Conservation (phyloP, 1,140 invertebrate genomes). For the Adoxophyes honmai region DNA sequence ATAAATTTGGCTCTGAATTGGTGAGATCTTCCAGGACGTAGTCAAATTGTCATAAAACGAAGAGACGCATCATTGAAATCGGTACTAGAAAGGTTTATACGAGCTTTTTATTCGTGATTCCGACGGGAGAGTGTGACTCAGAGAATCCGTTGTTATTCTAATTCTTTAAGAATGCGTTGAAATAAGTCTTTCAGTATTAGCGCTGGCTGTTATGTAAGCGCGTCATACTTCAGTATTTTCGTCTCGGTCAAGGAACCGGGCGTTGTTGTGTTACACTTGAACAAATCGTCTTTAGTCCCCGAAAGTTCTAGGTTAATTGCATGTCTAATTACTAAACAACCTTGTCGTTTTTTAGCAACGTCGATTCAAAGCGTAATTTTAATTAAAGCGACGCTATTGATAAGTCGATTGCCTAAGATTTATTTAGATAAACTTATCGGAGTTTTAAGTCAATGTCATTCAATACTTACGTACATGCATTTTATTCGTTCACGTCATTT, state of each 20-base stretch:
- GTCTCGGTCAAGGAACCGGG: constrained; percentile 31
- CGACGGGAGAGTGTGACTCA: not conserved
- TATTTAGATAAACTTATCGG: constrained; percentile 14
- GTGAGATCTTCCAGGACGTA: no score
- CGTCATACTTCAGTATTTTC: constrained; percentile 11
- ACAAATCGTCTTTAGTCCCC: not conserved
- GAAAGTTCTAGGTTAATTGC: not conserved
- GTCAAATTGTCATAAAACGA: no score
- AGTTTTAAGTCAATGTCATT: constrained; percentile 24
- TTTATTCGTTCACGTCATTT: not conserved
- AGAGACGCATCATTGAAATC: no score
- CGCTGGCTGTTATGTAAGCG: constrained; percentile 18
- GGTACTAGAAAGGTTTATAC: not conserved
- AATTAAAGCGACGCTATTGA: not conserved
- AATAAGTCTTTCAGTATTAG: not conserved
- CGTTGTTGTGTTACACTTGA: not conserved
- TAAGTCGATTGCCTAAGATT: not conserved
- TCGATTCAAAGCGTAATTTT: not conserved
- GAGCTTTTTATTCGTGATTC: not conserved
- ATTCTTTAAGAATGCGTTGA: not conserved
- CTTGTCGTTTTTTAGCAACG: not conserved
- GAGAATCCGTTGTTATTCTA: not conserved
- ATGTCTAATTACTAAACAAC: constrained; percentile 5
- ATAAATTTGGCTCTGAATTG: no score
- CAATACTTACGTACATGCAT: constrained; percentile 25